Evolutionary conservation across 2,113 vertebrate genomes (phyloP).

Genomic region (Collichthys lucidus): DNA sequence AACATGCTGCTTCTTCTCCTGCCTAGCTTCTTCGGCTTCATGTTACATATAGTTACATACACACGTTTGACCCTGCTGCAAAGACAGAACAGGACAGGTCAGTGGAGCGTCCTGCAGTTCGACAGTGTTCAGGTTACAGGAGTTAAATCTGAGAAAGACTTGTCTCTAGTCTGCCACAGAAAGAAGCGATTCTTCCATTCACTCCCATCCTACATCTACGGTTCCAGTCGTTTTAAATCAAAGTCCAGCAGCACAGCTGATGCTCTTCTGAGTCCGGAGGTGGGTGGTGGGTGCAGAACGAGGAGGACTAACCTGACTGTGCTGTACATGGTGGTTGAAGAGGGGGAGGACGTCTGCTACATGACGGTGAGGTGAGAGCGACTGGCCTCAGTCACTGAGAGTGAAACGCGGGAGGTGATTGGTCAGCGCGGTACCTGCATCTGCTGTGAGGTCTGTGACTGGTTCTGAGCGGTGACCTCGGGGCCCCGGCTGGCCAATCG

Average conservation of each 20-base stretch:
- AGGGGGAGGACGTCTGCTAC: conserved; percentile 66
- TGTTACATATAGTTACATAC: conserved; percentile 63
- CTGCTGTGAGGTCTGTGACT: conserved; percentile 80
- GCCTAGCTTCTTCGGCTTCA: conserved; percentile 43
- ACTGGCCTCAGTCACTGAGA: conserved; percentile 46
- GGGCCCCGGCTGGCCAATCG: conserved; percentile 94
- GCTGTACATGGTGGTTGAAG: conserved; percentile 67
- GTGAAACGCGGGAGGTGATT: conserved; percentile 7
- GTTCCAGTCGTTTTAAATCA: conserved; percentile 57
- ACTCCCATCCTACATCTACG: conserved; percentile 43
- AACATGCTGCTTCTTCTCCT: conserved; percentile 64
- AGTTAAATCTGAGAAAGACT: conserved; percentile 54
- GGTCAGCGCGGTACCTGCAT: conserved; percentile 89
- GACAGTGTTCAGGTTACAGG: conserved; percentile 59
- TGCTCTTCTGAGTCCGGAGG: conserved; percentile 60
- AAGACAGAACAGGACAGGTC: conserved; percentile 51
- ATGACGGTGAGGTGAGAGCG: conserved; percentile 61
- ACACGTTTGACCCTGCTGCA: conserved; percentile 63
- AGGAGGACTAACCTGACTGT: conserved; percentile 70
- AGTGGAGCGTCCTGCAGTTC: conserved; percentile 47
- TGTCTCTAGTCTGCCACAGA: conserved; percentile 39
- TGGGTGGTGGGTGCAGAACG: conserved; percentile 55
- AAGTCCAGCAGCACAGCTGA: conserved; percentile 54
- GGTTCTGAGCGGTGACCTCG: conserved; percentile 82
- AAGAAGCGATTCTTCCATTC: conserved; percentile 35